A percentile compares a stretch with the other conserved stretches of the same genome.
phyloP scores from a whole-genome alignment of 2,888 invertebrate species.

The Drosophila meridiana region DNA sequence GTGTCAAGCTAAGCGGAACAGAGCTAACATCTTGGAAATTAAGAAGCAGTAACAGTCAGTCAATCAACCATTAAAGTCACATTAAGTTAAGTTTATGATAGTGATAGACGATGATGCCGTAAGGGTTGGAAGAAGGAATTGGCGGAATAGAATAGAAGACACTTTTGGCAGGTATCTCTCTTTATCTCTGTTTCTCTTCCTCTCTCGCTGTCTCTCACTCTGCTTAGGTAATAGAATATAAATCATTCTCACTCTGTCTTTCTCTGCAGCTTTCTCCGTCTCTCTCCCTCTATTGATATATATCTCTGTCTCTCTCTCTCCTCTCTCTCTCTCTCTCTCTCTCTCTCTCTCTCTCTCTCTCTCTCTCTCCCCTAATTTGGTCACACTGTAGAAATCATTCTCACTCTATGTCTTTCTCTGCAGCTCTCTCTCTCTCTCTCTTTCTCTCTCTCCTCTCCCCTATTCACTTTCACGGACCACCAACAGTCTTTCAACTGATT shows the following conservation, averaged over 20 bases:
- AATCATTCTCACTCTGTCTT: too few species aligned
- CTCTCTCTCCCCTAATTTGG: neutral
- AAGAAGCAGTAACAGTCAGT: neutral
- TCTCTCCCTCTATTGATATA: too few species aligned
- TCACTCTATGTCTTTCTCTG: too few species aligned
- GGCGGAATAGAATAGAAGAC: neutral
- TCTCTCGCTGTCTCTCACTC: too few species aligned
- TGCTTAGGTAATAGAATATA: too few species aligned
- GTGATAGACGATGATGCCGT: too few species aligned
- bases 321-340: neutral
- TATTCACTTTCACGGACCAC: neutral
- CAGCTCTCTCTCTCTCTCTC: neutral
- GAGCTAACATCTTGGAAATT: neutral
- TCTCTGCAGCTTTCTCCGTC: too few species aligned
- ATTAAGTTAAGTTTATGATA: neutral
- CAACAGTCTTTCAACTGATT: constrained; percentile 17
- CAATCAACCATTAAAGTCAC: constrained; percentile 4
- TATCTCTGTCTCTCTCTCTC: neutral
- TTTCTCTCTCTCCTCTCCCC: neutral
- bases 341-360: neutral
- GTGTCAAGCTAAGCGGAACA: constrained; percentile 21
- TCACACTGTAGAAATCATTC: too few species aligned
- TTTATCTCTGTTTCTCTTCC: too few species aligned
- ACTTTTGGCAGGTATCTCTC: too few species aligned
- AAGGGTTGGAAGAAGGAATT: neutral